Evolutionary conservation across 2,113 vertebrate genomes (phyloP).

Genomic region (Hystrix brachyura): DNA sequence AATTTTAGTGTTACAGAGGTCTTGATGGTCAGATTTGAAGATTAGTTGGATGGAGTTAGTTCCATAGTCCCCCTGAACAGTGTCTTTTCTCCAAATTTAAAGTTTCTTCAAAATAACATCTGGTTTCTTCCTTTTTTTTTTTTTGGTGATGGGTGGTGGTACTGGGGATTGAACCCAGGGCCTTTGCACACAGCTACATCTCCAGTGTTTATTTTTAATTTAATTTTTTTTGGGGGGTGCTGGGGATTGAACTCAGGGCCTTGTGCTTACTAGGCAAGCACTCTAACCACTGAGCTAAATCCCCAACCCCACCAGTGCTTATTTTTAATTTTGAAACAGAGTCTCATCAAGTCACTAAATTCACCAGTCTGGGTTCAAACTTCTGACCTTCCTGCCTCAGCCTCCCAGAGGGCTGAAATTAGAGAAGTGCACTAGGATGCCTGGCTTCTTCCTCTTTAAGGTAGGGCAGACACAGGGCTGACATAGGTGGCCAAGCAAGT

Average conservation of each 20-base stretch:
- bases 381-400: background rate
- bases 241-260: background rate
- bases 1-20: background rate
- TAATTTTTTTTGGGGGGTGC: no score
- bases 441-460: background rate
- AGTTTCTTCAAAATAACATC: constrained; percentile 9
- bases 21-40: background rate
- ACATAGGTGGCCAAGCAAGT: background rate
- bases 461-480: background rate
- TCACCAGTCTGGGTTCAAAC: background rate
- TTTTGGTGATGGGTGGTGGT: background rate
- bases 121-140: background rate
- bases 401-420: background rate
- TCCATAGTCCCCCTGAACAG: background rate
- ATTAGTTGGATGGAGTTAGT: background rate
- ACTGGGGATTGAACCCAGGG: background rate
- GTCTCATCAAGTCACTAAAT: background rate
- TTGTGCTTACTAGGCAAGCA: no score
- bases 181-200: background rate
- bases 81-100: background rate
- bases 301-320: background rate
- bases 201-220: no score
- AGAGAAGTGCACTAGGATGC: background rate
- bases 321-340: background rate
- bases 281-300: background rate